Evolutionary conservation across 2,113 vertebrate genomes (phyloP), one percentile per base, ranked within the genome.

Genomic region (Etheostoma cragini): DNA sequence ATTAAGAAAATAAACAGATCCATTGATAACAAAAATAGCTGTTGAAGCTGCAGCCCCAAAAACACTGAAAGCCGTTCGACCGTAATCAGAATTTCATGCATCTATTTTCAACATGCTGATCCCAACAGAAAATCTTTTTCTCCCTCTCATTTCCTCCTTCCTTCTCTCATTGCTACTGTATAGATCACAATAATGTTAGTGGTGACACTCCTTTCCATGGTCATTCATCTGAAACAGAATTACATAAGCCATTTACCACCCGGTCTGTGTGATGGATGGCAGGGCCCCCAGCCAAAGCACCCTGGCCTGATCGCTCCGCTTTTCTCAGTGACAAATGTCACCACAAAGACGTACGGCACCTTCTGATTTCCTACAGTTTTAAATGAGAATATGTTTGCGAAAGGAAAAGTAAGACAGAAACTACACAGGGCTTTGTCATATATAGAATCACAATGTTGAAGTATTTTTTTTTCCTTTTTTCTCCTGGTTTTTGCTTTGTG

Each of bases 241-340:
- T 92, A 93, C 91, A 92, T 94, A 94, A 95, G 92, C 89, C 93
- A 92, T 94, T 94, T 95, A 94, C 93, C 93, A 91, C 86, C 85
- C 88, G 78, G 87, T 88, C 86, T 58, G 74, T 53, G 78, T 94
- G 93, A 95, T 93, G 88, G 90, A 94, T 94, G 90, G 86, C 91
- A 83, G 84, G 66, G 88, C 90, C 89, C 58, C 78, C 83, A 92
- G 93, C 88, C 86, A 90, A 88, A 87, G 88, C 83, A 81, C 66
- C 69, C 81, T 33, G 81, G 84, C 80, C 85, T 86, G 80, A 92
- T 90, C 85, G 70, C 87, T 67, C 74, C 76, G 81, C 91, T 87
- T 85, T 89, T 79, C 89, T 83, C 89, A 17, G 86, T 88, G 91
- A 93, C 89, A 91, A 93, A 93, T 92, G 91, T 92, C 88, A 90